A percentile compares a stretch with the other conserved stretches of the same genome.
These are phyloP conservation scores for Hippasteria phrygiana DNA, from an alignment of 53 echinoderm and acorn worm genomes.

Conservation along the genomic window DNA sequence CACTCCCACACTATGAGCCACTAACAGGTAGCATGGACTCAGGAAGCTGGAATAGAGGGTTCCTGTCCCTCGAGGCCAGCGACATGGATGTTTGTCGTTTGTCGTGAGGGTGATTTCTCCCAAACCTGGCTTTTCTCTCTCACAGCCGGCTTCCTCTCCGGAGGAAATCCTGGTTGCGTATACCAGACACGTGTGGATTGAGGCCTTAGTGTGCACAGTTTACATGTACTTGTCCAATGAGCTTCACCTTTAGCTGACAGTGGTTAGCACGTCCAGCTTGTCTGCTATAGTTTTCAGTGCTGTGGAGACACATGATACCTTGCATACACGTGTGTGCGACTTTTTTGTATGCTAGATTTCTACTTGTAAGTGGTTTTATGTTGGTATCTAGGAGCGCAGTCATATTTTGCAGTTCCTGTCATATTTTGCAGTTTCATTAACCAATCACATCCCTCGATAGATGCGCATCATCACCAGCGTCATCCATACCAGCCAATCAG, in stretches of 20 bases:
- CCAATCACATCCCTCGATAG: slow-evolving; percentile 49
- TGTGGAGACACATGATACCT: background rate
- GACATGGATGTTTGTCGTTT: background rate
- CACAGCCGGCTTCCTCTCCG: background rate
- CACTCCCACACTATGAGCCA: background rate
- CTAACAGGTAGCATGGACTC: background rate
- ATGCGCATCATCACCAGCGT: slow-evolving; percentile 17
- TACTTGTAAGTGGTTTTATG: background rate
- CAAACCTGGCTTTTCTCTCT: background rate
- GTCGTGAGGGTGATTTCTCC: background rate
- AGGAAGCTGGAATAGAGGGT: slow-evolving; percentile 25
- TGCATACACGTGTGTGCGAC: background rate
- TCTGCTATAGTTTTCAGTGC: background rate
- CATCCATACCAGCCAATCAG: slow-evolving; percentile 15
- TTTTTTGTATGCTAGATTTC: background rate
- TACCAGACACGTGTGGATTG: background rate
- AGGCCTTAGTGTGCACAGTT: background rate
- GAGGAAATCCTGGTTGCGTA: slow-evolving; percentile 30
- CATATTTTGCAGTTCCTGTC: background rate
- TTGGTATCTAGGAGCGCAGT: background rate
- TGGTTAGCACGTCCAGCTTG: background rate
- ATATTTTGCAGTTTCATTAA: background rate
- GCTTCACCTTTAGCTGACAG: background rate
- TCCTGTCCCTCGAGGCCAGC: slow-evolving; percentile 31
- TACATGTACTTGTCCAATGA: background rate